Conservation (phyloP, 2,888 invertebrate genomes). For the Belgica antarctica region DNA sequence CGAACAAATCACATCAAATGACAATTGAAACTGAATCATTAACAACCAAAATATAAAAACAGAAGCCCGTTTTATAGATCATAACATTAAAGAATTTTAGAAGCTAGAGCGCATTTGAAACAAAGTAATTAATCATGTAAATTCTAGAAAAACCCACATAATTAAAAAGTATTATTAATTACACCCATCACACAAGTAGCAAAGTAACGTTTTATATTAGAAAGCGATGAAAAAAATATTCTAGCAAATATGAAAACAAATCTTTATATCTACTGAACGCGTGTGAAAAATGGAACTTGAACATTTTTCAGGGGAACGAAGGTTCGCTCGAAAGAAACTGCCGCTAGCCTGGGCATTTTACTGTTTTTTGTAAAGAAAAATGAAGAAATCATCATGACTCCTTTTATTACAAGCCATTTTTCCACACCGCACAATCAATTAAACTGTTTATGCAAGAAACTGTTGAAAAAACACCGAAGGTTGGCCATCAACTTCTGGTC, state of each 20-base stretch:
- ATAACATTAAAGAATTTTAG: background rate
- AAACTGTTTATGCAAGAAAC: background rate
- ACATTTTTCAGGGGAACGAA: too few species aligned
- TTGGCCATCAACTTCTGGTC: too few species aligned
- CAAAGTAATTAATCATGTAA: conserved; percentile 5
- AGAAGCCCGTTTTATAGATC: conserved; percentile 1
- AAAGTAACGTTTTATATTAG: conserved; percentile 5
- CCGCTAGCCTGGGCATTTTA: background rate
- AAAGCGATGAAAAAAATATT: background rate
- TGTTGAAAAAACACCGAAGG: too few species aligned
- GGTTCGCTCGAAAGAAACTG: too few species aligned
- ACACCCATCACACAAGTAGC: conserved; percentile 13
- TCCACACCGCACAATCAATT: background rate
- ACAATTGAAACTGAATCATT: too few species aligned
- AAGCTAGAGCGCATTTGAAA: conserved; percentile 10
- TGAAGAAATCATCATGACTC: background rate
- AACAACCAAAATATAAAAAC: too few species aligned
- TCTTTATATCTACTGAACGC: background rate
- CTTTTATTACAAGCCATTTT: background rate
- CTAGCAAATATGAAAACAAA: background rate
- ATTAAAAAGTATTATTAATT: conserved; percentile 5
- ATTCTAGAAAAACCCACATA: background rate
- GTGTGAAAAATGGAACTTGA: background rate
- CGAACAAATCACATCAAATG: too few species aligned
- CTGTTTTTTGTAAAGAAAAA: background rate